Conservation (phyloP, 2,113 vertebrate genomes). For the Hyperopisus bebe region DNA sequence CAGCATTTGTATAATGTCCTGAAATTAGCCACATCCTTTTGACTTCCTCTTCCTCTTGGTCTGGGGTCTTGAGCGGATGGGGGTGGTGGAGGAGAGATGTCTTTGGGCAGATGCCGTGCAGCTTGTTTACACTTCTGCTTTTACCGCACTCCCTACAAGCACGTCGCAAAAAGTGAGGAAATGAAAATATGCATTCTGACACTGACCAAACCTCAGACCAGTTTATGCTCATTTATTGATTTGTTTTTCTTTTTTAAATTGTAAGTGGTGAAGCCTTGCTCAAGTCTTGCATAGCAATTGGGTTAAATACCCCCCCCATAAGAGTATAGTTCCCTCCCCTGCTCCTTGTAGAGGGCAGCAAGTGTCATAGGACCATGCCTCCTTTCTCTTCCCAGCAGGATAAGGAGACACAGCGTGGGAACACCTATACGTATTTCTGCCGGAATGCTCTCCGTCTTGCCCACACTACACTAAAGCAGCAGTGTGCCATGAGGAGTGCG, state of each 20-base stretch:
- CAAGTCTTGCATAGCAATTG: background rate
- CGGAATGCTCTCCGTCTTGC: background rate
- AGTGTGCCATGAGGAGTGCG: background rate
- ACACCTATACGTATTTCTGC: background rate
- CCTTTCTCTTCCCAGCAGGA: background rate
- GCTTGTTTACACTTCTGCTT: background rate
- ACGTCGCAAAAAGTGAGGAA: background rate
- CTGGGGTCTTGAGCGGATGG: background rate
- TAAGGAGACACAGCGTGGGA: background rate
- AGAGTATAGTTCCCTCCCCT: background rate
- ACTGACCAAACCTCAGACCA: background rate
- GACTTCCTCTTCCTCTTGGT: background rate
- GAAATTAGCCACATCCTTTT: background rate
- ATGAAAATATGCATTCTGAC: background rate
- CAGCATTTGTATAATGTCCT: background rate
- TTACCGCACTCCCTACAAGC: background rate
- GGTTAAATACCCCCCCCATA: background rate
- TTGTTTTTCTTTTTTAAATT: background rate
- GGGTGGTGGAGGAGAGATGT: background rate
- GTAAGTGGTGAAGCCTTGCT: background rate
- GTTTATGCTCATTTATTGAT: background rate
- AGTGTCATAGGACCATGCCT: background rate
- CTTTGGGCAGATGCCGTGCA: background rate
- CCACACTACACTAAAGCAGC: background rate
- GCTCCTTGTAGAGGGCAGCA: background rate